Percentiles rank a stretch among this genome's conserved stretches.
These are phyloP conservation scores for Lycia hirtaria DNA, from an alignment of 2,888 invertebrate species.

Conservation along the genomic window DNA sequence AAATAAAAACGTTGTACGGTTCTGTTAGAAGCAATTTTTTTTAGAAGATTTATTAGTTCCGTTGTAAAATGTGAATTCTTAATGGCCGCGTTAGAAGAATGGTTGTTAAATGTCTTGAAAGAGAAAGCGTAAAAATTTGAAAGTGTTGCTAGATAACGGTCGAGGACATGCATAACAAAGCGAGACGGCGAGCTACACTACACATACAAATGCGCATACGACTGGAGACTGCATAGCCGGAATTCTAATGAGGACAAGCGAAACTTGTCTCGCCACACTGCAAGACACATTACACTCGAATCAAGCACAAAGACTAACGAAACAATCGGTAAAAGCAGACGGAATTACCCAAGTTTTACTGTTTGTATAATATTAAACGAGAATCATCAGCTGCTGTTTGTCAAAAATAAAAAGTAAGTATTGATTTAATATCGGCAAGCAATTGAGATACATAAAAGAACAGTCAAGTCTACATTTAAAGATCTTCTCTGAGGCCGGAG, in stretches of 20 bases:
- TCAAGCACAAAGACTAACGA: conserved; percentile 13
- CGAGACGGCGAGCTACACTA: conserved; percentile 59
- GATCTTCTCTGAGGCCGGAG: conserved; percentile 28
- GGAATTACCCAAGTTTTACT: background rate
- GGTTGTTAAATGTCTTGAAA: conserved; percentile 52
- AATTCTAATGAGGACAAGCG: conserved; percentile 65
- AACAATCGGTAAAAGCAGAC: background rate
- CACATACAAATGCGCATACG: conserved; percentile 70
- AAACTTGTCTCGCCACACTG: conserved; percentile 41
- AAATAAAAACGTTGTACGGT: conserved; percentile 17
- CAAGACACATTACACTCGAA: conserved; percentile 30
- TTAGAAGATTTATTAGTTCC: conserved; percentile 21
- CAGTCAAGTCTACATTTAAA: conserved; percentile 17
- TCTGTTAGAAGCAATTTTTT: conserved; percentile 26
- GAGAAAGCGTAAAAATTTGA: conserved; percentile 72
- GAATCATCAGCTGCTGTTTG: background rate
- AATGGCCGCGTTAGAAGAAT: conserved; percentile 20
- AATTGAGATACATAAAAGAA: conserved; percentile 8
- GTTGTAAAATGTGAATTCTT: conserved; percentile 24
- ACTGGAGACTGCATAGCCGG: conserved; percentile 59
- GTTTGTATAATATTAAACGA: background rate
- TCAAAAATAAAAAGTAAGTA: background rate
- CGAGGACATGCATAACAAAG: conserved; percentile 66
- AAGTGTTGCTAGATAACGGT: conserved; percentile 67
- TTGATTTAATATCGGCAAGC: conserved; percentile 2